Conservation (phyloP, 2,113 vertebrate species). For the Phaethon lepturus region DNA sequence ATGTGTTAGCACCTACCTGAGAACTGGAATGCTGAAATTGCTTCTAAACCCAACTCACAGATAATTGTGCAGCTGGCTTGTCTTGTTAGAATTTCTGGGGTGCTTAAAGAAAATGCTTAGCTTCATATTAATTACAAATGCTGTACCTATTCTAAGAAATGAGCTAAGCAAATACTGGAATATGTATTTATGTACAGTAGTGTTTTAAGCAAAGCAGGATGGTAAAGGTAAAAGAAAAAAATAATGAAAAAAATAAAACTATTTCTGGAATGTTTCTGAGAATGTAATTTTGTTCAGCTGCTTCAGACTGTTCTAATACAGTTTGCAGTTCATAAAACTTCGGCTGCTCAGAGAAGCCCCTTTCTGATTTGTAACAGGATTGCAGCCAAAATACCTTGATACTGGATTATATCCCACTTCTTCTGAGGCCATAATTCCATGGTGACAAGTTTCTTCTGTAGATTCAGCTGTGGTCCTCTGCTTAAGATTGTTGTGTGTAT, state of each 20-base stretch:
- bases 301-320: background rate
- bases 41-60: background rate
- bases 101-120: background rate
- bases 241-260: background rate
- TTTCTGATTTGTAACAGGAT: background rate
- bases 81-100: background rate
- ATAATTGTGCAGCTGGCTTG: background rate
- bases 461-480: background rate
- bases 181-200: background rate
- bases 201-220: background rate
- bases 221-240: background rate
- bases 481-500: background rate
- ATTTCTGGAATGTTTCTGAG: background rate
- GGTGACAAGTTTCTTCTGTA: background rate
- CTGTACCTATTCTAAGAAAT: background rate
- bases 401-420: background rate
- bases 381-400: background rate
- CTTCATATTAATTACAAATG: background rate
- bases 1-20: background rate
- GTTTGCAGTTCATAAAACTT: background rate
- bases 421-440: background rate
- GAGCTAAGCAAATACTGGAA: background rate
- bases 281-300: background rate
- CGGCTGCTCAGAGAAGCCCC: background rate
- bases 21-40: background rate